These are phyloP conservation scores for Calypte anna DNA, from an alignment of 2,113 vertebrate species.

Conservation along the genomic window DNA sequence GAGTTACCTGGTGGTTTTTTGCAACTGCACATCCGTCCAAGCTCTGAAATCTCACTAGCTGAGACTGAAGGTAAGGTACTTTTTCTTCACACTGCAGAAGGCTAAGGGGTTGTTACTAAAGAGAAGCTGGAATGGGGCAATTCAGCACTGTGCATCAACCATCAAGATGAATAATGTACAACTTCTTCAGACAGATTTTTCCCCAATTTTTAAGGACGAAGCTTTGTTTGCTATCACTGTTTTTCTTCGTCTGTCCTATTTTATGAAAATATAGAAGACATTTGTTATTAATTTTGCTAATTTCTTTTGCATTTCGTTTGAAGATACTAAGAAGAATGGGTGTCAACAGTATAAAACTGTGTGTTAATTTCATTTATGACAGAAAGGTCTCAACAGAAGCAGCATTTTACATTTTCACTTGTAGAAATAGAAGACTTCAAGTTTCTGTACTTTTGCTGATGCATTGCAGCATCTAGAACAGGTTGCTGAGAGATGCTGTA, in stretches of 20 bases:
- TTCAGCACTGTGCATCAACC: neutral
- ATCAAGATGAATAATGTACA: neutral
- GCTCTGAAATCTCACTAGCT: neutral
- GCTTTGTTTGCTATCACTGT: neutral
- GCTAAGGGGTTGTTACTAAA: neutral
- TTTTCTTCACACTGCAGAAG: neutral
- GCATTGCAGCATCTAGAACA: too few relatives aligned
- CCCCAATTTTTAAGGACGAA: neutral
- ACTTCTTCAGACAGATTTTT: neutral
- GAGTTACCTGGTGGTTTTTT: neutral
- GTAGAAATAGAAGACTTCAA: neutral
- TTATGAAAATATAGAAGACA: neutral
- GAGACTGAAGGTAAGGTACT: neutral
- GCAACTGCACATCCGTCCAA: neutral
- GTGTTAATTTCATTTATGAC: neutral
- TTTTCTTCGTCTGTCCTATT: neutral
- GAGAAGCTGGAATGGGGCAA: neutral
- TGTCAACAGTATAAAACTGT: neutral
- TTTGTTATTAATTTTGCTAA: neutral
- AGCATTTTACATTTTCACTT: neutral
- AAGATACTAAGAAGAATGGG: neutral
- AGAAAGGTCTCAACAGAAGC: neutral
- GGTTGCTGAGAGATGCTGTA: too few relatives aligned
- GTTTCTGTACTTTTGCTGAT: neutral
- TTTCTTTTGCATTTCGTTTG: neutral